Evolutionary conservation across 92 coral and sea anemone species (phyloP).

Genomic region (Diadumene lineata): DNA sequence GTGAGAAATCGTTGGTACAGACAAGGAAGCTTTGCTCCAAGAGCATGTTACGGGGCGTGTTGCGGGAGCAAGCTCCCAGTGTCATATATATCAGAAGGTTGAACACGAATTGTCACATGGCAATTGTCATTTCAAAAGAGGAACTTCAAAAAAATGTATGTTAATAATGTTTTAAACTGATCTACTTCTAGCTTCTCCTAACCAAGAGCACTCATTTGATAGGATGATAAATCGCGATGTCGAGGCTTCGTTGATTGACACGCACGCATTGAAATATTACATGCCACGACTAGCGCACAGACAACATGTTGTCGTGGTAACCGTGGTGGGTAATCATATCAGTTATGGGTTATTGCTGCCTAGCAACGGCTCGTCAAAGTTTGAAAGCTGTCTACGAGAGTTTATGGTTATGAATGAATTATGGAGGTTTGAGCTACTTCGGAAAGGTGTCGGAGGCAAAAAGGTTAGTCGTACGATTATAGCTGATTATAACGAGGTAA

Average conservation of each 20-base stretch:
- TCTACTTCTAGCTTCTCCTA: constrained; percentile 45
- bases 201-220: constrained; percentile 56
- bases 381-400: constrained; percentile 54
- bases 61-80: too few relatives aligned
- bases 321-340: constrained; percentile 62
- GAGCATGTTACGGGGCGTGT: too few relatives aligned
- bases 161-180: background rate
- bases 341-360: constrained; percentile 72
- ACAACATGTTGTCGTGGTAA: constrained; percentile 64
- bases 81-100: too few relatives aligned
- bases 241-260: constrained; percentile 79
- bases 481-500: too few relatives aligned
- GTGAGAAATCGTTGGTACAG: too few relatives aligned
- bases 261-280: constrained; percentile 74
- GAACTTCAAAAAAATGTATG: background rate
- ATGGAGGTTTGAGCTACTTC: constrained; percentile 45
- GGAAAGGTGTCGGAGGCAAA: constrained; percentile 70
- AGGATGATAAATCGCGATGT: constrained; percentile 64
- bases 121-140: background rate
- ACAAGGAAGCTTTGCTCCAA: too few relatives aligned
- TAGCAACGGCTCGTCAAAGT: constrained; percentile 34
- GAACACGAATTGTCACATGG: too few relatives aligned
- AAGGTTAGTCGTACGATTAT: constrained; percentile 74
- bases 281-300: constrained; percentile 51
- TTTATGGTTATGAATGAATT: constrained; percentile 66